These are phyloP conservation scores for Malacoraja senta DNA, from an alignment of 2,797 vertebrate genomes.

Conservation along the genomic window DNA sequence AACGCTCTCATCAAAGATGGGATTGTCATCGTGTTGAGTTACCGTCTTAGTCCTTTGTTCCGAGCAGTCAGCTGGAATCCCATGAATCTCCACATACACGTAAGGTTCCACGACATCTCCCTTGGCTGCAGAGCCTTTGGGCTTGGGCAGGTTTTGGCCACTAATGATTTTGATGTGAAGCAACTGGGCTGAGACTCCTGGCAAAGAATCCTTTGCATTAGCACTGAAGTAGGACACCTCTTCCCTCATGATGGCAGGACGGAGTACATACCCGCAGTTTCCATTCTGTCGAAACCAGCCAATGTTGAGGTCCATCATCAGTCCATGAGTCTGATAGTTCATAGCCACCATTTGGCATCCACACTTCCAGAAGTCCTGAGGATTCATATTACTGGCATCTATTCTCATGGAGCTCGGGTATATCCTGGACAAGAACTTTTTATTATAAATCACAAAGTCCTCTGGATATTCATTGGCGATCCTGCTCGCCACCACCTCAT, in stretches of 20 bases:
- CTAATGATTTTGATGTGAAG: constrained; percentile 87
- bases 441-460: constrained; percentile 85
- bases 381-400: constrained; percentile 89
- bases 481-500: constrained; percentile 80
- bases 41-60: constrained; percentile 85
- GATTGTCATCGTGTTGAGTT: constrained; percentile 81
- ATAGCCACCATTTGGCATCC: constrained; percentile 90
- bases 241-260: constrained; percentile 85
- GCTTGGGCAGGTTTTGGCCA: constrained; percentile 86
- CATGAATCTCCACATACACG: constrained; percentile 82
- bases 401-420: constrained; percentile 87
- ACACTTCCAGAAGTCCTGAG: constrained; percentile 91
- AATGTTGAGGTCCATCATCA: constrained; percentile 87
- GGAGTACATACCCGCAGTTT: constrained; percentile 80
- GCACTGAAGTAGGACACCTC: constrained; percentile 93
- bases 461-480: constrained; percentile 82
- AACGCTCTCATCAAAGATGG: constrained; percentile 83
- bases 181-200: constrained; percentile 80
- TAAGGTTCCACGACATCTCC: constrained; percentile 88
- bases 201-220: constrained; percentile 78
- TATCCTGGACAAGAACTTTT: constrained; percentile 76
- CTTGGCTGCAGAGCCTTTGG: constrained; percentile 80
- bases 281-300: constrained; percentile 88
- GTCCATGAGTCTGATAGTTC: constrained; percentile 84
- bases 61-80: constrained; percentile 80